These are phyloP conservation scores for Actinia tenebrosa DNA, from an alignment of 64 coral and sea anemone species.

Conservation along the genomic window DNA sequence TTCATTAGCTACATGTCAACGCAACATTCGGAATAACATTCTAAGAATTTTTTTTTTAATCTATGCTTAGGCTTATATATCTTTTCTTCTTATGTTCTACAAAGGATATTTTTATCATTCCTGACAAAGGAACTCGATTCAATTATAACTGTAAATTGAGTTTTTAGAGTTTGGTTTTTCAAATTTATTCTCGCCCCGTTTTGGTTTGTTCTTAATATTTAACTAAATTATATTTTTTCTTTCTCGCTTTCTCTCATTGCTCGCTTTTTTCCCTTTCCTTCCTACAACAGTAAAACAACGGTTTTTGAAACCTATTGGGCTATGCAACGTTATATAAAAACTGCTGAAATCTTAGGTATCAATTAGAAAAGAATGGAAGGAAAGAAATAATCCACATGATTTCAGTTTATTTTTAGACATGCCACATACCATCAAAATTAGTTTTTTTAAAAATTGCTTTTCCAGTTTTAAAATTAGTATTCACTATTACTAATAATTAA, in stretches of 20 bases:
- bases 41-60: not conserved
- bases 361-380: no score
- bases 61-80: not conserved
- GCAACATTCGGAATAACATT: not conserved
- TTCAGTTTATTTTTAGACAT: no score
- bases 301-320: no score
- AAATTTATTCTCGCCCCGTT: slow-evolving; percentile 1
- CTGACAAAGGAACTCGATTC: not conserved
- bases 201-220: not conserved
- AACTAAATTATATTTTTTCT: not conserved
- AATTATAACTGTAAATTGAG: not conserved
- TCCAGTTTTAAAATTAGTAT: no score
- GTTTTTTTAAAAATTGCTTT: no score
- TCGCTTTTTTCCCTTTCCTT: not conserved
- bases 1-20: not conserved
- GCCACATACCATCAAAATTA: no score
- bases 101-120: not conserved
- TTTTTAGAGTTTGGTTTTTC: not conserved
- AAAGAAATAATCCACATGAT: no score
- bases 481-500: no score
- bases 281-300: no score
- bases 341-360: no score
- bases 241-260: not conserved
- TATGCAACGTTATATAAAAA: no score
- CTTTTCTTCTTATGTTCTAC: not conserved